Evolutionary conservation across 2,888 invertebrate species (phyloP), one percentile per base, ranked within the genome.

Genomic region (Spilosoma lubricipeda): DNA sequence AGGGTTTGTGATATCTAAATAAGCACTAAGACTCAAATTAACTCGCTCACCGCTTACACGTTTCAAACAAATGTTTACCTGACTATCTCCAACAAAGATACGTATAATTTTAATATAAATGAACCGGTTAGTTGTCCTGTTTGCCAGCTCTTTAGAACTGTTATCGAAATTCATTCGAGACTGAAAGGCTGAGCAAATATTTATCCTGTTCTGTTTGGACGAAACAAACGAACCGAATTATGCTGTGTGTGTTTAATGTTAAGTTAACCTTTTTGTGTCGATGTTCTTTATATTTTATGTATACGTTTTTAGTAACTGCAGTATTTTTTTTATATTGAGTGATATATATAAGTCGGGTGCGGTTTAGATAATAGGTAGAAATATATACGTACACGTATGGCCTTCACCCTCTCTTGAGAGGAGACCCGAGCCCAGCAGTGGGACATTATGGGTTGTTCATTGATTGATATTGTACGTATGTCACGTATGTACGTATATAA

Each of bases 81-180:
- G 15, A 59, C 59, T 23, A 13, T 45, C 27, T 7, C 27, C 36
- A 71, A 65, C 36, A 71, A 33, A 65, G 27, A 18, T 64, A 65
- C n/a, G 65, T 66, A 72, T 69, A 13, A 45, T 65, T 69, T 36
- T 9, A 66, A 65, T 63, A 65, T 13, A 71, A 74, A 82, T 73
- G 67, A 75, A 83, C 73, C 70, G n/a, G 23, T 67, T 59, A 72
- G 66, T 67, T 68, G 27, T 68, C 30, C 23, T 7, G 52, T 33
- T 59, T 33, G 42, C 30, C 33, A 45, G 59, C 67, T 77, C 48
- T 70, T 42, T 67, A n/a, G 67, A 64, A 18, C n/a, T 67, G 77
- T 71, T 84, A 77, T 79, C 30, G 71, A 68, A 80, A 79, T 82
- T 82, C 73, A 82, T 82, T 77, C 63, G 27, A 36, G 67, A 52